Base-by-base conservation (phyloP, 2,888 invertebrate species). In the Drosophila dives region DNA sequence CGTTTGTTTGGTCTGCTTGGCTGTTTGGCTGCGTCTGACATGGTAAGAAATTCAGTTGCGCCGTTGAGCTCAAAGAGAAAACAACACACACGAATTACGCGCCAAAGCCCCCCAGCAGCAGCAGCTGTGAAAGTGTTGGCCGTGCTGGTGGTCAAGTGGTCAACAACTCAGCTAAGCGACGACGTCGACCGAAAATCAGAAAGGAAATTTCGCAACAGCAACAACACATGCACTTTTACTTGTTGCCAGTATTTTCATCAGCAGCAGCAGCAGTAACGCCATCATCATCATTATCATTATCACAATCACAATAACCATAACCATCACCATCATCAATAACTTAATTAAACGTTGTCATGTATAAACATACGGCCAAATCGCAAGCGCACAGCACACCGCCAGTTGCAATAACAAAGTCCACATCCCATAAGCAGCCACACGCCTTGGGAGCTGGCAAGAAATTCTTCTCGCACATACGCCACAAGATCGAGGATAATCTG, bases 401-500 rank as follows among this genome's bases (percentile, higher is more conserved):
- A 17, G n/a, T 26, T 11, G 23, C 26, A 55, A 45, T 29, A 8
- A 49, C 55, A 8, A 36, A 61, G 10, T 68, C 64, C 61, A 74
- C 78, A 51, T 64, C 81, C 36, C 62, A 49, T 2, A 80, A 73
- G 42, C 60, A 72, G 33, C 40, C 51, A 2, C 72, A 82, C 32
- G 80, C 74, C 23, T 29, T 88, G 42, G 82, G 82, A 4, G 89
- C 80, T 23, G 83, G 88, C 40, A 89, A 81, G 60, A 86, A 82
- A 15, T 91, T 93, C 68, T 92, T 91, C 68, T 91, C 92, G 7
- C 92, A 91, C 80, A 91, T 93, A 70, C 91, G 92, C 3, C 93
- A 93, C 72, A 93, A 92, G 74, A 92, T 93, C 66, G 93, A 93
- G 77, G 93, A 93, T 63, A 92, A 92, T 83, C 80, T 93, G 7